Evolutionary conservation across 2,113 vertebrate genomes (phyloP).

Genomic region (Cyanistes caeruleus): DNA sequence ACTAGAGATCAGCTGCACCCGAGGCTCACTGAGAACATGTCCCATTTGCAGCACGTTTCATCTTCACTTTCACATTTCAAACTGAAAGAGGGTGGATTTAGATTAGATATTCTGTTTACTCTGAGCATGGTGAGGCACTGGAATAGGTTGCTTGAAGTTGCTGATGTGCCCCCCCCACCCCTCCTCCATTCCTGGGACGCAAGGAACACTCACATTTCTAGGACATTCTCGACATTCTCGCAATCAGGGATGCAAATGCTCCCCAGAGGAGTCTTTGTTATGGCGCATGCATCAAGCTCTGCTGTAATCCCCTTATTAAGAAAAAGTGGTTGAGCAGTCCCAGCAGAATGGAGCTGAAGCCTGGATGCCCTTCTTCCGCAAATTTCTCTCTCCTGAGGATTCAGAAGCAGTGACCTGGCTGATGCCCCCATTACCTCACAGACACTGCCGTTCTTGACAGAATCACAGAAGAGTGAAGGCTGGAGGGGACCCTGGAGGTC

Average conservation of each 20-base stretch:
- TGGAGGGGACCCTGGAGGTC: background rate
- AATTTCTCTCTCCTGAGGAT: background rate
- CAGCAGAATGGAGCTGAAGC: background rate
- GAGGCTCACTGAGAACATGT: background rate
- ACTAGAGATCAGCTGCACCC: background rate
- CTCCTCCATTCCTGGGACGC: background rate
- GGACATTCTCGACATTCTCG: background rate
- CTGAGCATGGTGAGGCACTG: background rate
- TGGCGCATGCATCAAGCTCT: background rate
- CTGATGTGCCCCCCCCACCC: accelerated
- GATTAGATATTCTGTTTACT: background rate
- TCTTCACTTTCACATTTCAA: background rate
- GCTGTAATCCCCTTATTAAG: background rate
- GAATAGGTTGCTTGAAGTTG: background rate
- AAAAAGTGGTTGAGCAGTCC: background rate
- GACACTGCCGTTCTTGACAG: background rate
- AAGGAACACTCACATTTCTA: background rate
- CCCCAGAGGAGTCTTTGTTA: background rate
- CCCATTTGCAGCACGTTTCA: accelerated
- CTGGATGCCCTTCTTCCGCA: background rate
- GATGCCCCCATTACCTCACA: background rate
- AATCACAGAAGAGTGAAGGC: background rate
- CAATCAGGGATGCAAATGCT: background rate
- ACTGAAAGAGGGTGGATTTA: background rate
- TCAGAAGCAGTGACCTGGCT: background rate